phyloP scores from a whole-genome alignment of 1,140 invertebrate genomes.

The Panagrolaimus sp. region DNA sequence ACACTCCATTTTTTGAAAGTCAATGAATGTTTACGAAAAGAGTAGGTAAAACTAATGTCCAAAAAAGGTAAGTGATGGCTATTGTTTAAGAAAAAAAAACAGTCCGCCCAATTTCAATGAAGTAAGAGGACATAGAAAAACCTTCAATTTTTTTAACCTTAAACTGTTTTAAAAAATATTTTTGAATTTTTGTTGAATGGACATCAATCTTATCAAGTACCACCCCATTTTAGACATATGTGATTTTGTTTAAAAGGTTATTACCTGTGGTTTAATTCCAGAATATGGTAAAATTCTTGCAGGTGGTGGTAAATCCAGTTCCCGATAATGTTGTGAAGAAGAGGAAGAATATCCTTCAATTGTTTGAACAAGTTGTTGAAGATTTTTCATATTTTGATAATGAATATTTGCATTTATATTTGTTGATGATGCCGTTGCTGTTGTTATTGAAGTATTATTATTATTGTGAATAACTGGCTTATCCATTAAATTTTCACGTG shows the following conservation, averaged over 20 bases:
- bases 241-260: neutral
- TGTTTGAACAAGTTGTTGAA: conserved; percentile 23
- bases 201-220: neutral
- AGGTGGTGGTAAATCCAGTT: conserved; percentile 26
- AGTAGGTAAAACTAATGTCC: neutral
- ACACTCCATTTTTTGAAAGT: neutral
- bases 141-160: conserved; percentile 4
- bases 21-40: neutral
- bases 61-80: neutral
- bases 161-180: too few species aligned
- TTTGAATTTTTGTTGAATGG: neutral
- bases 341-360: conserved; percentile 16
- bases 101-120: neutral
- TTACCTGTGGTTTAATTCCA: conserved; percentile 34
- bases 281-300: conserved; percentile 29
- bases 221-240: too few species aligned
- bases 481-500: conserved; percentile 23
- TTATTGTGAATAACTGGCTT: neutral
- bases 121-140: neutral
- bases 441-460: neutral
- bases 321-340: neutral
- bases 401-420: neutral
- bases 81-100: neutral
- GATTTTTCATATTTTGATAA: conserved; percentile 18
- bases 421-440: neutral